A percentile compares a stretch with the other conserved stretches of the same genome.
Evolutionary conservation across 1,140 invertebrate species (phyloP).

Genomic region (Ephestia elutella): DNA sequence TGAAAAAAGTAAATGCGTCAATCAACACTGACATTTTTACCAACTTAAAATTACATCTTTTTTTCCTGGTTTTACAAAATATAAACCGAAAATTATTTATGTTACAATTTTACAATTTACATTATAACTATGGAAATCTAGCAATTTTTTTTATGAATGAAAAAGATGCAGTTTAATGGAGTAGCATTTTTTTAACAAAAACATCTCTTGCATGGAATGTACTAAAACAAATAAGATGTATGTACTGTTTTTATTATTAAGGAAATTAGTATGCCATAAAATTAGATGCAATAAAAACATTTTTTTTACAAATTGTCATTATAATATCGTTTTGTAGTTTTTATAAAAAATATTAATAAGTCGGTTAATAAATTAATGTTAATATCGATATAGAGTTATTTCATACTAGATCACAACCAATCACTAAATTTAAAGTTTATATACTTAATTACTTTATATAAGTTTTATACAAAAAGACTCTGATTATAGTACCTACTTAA

Average conservation of each 20-base stretch:
- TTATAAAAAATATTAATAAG: not conserved
- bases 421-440: not conserved
- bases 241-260: not conserved
- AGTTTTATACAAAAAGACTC: not conserved
- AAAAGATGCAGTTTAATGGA: too few species aligned
- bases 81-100: too few species aligned
- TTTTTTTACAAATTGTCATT: not conserved
- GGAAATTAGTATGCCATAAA: constrained; percentile 3
- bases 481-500: not conserved
- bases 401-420: not conserved
- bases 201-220: too few species aligned
- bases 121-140: too few species aligned
- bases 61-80: too few species aligned
- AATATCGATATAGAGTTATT: too few species aligned
- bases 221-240: not conserved
- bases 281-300: not conserved
- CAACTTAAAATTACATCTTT: too few species aligned
- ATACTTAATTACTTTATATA: not conserved
- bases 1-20: too few species aligned
- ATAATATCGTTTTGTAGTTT: not conserved
- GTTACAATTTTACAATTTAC: too few species aligned
- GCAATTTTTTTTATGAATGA: too few species aligned
- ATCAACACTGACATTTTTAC: too few species aligned
- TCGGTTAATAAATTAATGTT: not conserved
- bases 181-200: too few species aligned